These are phyloP conservation scores for Oncorhynchus mykiss DNA, from an alignment of 2,113 vertebrate genomes.

Conservation along the genomic window DNA sequence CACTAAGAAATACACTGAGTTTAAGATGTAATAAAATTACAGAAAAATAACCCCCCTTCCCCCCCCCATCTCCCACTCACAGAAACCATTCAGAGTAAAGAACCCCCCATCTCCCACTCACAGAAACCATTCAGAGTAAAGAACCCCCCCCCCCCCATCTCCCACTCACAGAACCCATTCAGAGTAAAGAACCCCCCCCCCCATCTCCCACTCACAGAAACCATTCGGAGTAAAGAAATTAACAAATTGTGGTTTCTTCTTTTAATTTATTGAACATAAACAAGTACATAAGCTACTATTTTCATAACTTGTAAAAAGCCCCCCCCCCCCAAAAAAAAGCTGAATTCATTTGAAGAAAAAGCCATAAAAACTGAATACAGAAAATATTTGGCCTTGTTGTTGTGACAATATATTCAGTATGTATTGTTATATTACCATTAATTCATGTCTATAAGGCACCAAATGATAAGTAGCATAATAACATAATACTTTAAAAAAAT, in stretches of 20 bases:
- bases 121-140: neutral
- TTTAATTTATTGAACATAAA: slow-evolving; percentile 88
- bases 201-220: no score
- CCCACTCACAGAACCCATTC: no score
- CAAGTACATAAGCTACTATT: slow-evolving; percentile 84
- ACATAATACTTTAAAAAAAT: slow-evolving; percentile 63
- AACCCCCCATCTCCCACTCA: neutral
- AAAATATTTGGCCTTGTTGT: slow-evolving; percentile 88
- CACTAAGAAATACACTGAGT: no score
- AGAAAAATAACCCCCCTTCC: no score
- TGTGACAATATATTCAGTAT: slow-evolving; percentile 83
- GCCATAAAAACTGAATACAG: slow-evolving; percentile 86
- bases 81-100: neutral
- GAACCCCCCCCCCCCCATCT: neutral
- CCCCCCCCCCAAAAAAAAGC: slow-evolving; percentile 66
- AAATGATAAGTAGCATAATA: slow-evolving; percentile 82
- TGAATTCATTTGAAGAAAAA: slow-evolving; percentile 79
- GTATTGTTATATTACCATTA: slow-evolving; percentile 79
- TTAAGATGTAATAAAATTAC: no score
- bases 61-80: no score
- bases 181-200: neutral
- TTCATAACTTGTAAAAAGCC: slow-evolving; percentile 83
- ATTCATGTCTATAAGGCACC: slow-evolving; percentile 82
- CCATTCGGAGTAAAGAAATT: neutral
- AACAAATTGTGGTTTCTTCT: slow-evolving; percentile 65